Base-by-base conservation (phyloP, 2,888 invertebrate genomes). In the Drosophila tanythrix region DNA sequence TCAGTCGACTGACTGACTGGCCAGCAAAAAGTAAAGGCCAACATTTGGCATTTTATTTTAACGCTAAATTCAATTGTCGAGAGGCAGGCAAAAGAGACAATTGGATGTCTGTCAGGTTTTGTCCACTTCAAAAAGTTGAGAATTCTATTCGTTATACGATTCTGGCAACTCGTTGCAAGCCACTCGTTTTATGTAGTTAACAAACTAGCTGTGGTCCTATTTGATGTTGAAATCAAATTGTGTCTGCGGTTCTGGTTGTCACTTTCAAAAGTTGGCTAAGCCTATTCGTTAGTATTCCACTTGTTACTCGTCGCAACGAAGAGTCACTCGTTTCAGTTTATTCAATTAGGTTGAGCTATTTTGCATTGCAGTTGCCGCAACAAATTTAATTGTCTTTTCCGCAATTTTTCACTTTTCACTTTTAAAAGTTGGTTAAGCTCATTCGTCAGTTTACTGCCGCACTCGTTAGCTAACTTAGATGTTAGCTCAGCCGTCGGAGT, bases 41-140 rank as follows among this genome's bases (percentile, higher is more conserved):
- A 68, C 82, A 79, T 74, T 84, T 87, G 81, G 72, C 88, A 84
- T 85, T 87, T 81, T 51, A 84, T 85, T 84, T 81, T 57, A 80
- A 63, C 64, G 61, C 60, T 51, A 52, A 33, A 72, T 63, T 58
- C 63, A 72, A 70, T 72, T 70, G 70, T 55, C 58, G n/a, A 29
- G 38, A 36, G 27, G 15, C 31, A 27, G 27, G 36, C 62, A 36
- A 15, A 46, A 3, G 15, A 46, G 15, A 8, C 15, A 46, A 8
- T 25, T 25, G 15, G 25, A 15, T 25, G 15, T 46, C 31, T 21
- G 31, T 15, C 10, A 15, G 13, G 6, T 55, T 43, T 53, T 48
- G 21, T 27, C 6, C 36, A 36, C 43, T 57, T 53, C 6, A 40
- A 6, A 31, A 36, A 60, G 31, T 43, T 68, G 21, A 43, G 60